Evolutionary conservation across 1,140 invertebrate genomes (phyloP), one percentile per base, ranked within the genome.

Genomic region (Drosophila lini): DNA sequence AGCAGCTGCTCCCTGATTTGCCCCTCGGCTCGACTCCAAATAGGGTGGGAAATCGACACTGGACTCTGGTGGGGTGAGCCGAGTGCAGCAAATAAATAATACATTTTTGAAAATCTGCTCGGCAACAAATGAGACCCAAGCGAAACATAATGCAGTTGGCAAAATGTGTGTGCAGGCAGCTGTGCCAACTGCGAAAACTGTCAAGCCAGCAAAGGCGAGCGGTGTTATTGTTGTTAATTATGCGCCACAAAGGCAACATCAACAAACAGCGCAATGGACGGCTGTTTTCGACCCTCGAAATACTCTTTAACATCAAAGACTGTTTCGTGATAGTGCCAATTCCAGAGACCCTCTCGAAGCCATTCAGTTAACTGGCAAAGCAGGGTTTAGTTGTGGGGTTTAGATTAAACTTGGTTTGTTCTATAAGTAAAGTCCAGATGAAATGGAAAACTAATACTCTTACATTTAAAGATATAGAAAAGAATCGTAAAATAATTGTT

Each of bases 171-270:
- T 48, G 59, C 56, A 80, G 61, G 74, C 79, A 73, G 74, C 67
- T 80, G 60, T 58, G 69, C 61, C 82, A 86, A 83, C 81, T 80
- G 69, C 68, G 71, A 63, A 78, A 78, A 78, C 61, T 74, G 71
- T 78, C 56, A 61, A 68, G 58, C 74, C 53, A 52, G 68, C 81
- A 82, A 75, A 83, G 70, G 57, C 75, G 41, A 41, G 58, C 44
- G 44, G 63, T 62, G 61, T 85, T 84, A 69, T 70, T 81, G 57
- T 81, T 70, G 79, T 74, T 86, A 81, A 86, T 86, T 86, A 82
- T 81, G 71, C 75, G 28, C 78, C 58, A 63, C 81, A 76, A 69
- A 74, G 44, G 40, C 76, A 67, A 63, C 68, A 53, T 44, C 38
- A 60, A 48, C 40, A 74, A 68, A 68, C 40, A 50, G 48, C 13